Evolutionary conservation across 1,140 invertebrate genomes (phyloP), one percentile per base, ranked within the genome.

Genomic region (Acyrthosiphon pisum): DNA sequence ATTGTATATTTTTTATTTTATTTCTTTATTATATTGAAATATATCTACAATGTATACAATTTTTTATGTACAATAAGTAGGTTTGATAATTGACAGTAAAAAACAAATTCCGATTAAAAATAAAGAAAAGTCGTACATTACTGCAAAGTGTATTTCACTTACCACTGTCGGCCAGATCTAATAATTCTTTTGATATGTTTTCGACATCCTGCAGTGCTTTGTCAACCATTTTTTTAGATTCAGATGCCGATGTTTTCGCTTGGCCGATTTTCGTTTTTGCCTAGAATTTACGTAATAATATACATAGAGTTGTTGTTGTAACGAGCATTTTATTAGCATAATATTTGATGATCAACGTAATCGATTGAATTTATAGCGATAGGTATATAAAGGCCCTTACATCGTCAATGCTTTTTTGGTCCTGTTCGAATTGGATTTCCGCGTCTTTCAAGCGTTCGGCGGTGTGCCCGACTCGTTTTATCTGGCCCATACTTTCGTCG

Each of bases 211-310:
- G 95, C 41, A 98, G 95, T 20, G 98, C 97, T 94, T 98, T 97
- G 22, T 97, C 95, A 0, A 99, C 98, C 95, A 98, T 97, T 93
- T 97, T 96, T 68, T 97, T 96, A 0, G 98, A 98, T 94, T 97
- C 96, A 86, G 96, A 95, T 0, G 98, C 97, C 93, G 97, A 97
- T 35, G 96, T 97, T 95, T 98, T 98, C 3, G 98, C 98, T 96
- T 98, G 96, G 60, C 98, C 98, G 30, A 99, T 98, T 96, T 98
- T 96, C 94, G 96, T 96, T 94, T 97, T 96, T 6, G 97, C 97
- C 96, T 97, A 94, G 94, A 94, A 94, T 93, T 94, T 94, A 94
- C 26, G 93, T 90, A 83, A 68, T 56, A 26, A 76, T 76, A 18
- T 18, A 76, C 30, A n/a, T 18, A 18, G 18, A 76, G 14, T 76